Conservation (phyloP, 2,797 vertebrate species). For the Ptychadena robeensis region DNA sequence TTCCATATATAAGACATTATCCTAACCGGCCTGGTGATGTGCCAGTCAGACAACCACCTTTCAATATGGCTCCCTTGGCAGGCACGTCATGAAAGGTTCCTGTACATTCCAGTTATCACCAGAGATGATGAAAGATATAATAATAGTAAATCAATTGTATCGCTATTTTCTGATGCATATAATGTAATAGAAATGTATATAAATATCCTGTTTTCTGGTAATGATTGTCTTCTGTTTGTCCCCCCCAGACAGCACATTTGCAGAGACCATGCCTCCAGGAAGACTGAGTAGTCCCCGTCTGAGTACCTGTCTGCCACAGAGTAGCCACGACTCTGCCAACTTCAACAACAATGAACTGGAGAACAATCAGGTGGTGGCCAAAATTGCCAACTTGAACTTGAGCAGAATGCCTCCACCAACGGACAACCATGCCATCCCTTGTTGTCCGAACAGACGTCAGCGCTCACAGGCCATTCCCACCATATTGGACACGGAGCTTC, state of each 20-base stretch:
- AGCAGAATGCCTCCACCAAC: conserved; percentile 72
- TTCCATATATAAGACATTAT: not conserved
- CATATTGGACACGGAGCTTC: conserved; percentile 88
- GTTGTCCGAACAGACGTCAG: conserved; percentile 79
- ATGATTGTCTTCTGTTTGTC: not conserved
- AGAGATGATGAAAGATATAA: too few relatives aligned
- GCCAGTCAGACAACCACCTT: too few relatives aligned
- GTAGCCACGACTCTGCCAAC: conserved; percentile 96
- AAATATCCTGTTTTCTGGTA: too few relatives aligned
- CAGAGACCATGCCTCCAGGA: conserved; percentile 90
- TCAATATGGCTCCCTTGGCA: not conserved
- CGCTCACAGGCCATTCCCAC: conserved; percentile 77
- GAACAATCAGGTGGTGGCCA: conserved; percentile 94
- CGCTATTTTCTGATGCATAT: too few relatives aligned
- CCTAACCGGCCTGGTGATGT: not conserved
- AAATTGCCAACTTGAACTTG: conserved; percentile 91
- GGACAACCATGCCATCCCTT: conserved; percentile 83
- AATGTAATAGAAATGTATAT: too few relatives aligned
- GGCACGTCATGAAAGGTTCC: too few relatives aligned
- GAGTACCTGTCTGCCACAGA: conserved; percentile 92
- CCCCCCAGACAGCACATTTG: conserved; percentile 89
- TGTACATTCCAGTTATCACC: too few relatives aligned
- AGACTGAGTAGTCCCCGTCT: conserved; percentile 89
- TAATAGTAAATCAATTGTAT: too few relatives aligned
- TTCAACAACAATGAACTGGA: conserved; percentile 98